A percentile compares a stretch with the other conserved stretches of the same genome.
These are phyloP conservation scores for Kryptolebias ocellatus DNA, from an alignment of 2,797 vertebrate genomes.

Conservation along the genomic window DNA sequence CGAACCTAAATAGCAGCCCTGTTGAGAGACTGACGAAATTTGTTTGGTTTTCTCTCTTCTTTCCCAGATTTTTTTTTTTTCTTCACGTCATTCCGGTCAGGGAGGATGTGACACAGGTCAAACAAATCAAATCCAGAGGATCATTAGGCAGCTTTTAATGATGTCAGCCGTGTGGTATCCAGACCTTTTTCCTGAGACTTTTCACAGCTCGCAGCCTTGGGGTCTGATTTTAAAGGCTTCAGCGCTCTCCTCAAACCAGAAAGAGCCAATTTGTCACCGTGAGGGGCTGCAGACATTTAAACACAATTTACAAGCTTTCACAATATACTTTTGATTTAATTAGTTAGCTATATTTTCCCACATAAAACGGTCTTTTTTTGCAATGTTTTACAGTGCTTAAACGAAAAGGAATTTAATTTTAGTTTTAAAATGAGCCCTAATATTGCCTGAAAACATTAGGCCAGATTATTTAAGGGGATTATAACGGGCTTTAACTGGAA, in stretches of 20 bases:
- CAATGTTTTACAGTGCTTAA: constrained; percentile 26
- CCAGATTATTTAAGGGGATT: constrained; percentile 56
- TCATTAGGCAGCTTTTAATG: constrained; percentile 68
- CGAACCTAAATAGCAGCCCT: constrained; percentile 38
- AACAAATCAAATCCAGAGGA: constrained; percentile 61
- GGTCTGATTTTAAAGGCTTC: constrained; percentile 40
- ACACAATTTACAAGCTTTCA: constrained; percentile 16
- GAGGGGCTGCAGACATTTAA: constrained; percentile 21
- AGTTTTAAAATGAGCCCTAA: constrained; percentile 19
- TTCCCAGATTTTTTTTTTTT: constrained; percentile 2
- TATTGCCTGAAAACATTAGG: constrained; percentile 23
- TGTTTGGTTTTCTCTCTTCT: constrained; percentile 12
- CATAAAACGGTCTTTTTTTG: not conserved
- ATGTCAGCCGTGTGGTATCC: constrained; percentile 60
- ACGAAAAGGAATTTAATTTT: constrained; percentile 30
- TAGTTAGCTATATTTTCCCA: not conserved
- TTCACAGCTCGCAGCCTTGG: constrained; percentile 37
- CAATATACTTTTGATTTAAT: constrained; percentile 15
- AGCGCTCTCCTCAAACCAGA: constrained; percentile 20
- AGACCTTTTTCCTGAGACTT: constrained; percentile 48
- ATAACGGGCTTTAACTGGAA: constrained; percentile 50
- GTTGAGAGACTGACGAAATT: constrained; percentile 39
- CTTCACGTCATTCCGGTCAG: constrained; percentile 33
- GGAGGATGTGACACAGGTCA: constrained; percentile 29
- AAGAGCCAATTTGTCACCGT: constrained; percentile 21